Conservation (phyloP, 2,113 vertebrate genomes). For the Anarhynchus alexandrinus region DNA sequence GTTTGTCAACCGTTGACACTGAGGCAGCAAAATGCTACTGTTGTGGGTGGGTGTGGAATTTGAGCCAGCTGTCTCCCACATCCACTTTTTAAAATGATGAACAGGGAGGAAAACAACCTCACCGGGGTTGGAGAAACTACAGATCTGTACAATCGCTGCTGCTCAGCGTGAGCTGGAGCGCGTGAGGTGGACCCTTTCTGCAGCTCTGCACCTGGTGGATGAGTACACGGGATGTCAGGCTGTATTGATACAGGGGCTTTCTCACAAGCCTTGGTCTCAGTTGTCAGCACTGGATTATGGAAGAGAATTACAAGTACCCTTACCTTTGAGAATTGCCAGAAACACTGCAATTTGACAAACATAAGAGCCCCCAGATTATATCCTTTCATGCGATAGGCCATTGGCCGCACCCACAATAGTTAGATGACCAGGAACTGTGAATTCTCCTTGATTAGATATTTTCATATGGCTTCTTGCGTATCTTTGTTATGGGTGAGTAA, state of each 20-base stretch:
- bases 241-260: neutral
- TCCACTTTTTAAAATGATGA: neutral
- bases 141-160: neutral
- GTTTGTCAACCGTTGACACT: slow-evolving; percentile 1
- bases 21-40: slow-evolving; percentile 16
- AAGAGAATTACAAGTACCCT: neutral
- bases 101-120: neutral
- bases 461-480: neutral
- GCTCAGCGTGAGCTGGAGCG: neutral
- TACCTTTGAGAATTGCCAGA: neutral
- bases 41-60: slow-evolving; percentile 28
- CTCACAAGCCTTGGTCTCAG: neutral
- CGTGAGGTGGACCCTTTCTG: neutral
- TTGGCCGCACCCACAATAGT: neutral
- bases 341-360: neutral
- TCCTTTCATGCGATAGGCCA: neutral
- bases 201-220: neutral
- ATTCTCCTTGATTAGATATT: neutral
- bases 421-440: neutral
- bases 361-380: neutral
- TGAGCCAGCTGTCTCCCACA: slow-evolving; percentile 27
- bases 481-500: neutral
- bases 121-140: neutral
- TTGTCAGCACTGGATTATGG: neutral
- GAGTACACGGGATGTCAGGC: no score